A percentile compares a stretch with the other conserved stretches of the same genome.
Evolutionary conservation across 2,888 invertebrate genomes (phyloP).

Genomic region (Diadegma fenestrale): DNA sequence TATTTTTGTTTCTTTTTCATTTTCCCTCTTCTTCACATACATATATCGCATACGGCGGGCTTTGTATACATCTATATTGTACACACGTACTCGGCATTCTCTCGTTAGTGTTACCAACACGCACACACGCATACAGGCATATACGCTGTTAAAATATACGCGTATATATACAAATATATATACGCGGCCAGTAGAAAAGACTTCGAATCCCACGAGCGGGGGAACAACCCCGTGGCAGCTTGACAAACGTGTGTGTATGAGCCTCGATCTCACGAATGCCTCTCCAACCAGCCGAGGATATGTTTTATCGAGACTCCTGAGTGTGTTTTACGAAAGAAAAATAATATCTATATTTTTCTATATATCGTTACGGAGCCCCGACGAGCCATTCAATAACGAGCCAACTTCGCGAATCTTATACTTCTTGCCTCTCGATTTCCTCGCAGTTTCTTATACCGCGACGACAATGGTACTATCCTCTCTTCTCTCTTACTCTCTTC

Average conservation of each 20-base stretch:
- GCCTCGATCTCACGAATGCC: slow-evolving; percentile 58
- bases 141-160: background rate
- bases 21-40: slow-evolving; percentile 59
- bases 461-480: slow-evolving; percentile 76
- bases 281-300: slow-evolving; percentile 39
- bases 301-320: slow-evolving; percentile 50
- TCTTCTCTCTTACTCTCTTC: slow-evolving; percentile 58
- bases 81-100: slow-evolving; percentile 17
- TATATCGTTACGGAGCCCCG: slow-evolving; percentile 39
- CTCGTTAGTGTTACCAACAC: slow-evolving; percentile 20
- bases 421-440: slow-evolving; percentile 64
- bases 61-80: slow-evolving; percentile 21
- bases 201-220: slow-evolving; percentile 64
- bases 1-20: slow-evolving; percentile 32
- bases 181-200: slow-evolving; percentile 48
- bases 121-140: slow-evolving; percentile 48
- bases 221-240: slow-evolving; percentile 74
- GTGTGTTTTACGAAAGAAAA: slow-evolving; percentile 24
- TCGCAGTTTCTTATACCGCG: slow-evolving; percentile 65
- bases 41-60: slow-evolving; percentile 57
- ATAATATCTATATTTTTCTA: slow-evolving; percentile 14
- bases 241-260: slow-evolving; percentile 60
- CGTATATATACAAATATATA: slow-evolving; percentile 13
- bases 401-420: slow-evolving; percentile 59
- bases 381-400: slow-evolving; percentile 44